These are phyloP conservation scores for Apostichopus japonicus DNA, from an alignment of 35 echinoderm and acorn worm species.

Conservation along the genomic window DNA sequence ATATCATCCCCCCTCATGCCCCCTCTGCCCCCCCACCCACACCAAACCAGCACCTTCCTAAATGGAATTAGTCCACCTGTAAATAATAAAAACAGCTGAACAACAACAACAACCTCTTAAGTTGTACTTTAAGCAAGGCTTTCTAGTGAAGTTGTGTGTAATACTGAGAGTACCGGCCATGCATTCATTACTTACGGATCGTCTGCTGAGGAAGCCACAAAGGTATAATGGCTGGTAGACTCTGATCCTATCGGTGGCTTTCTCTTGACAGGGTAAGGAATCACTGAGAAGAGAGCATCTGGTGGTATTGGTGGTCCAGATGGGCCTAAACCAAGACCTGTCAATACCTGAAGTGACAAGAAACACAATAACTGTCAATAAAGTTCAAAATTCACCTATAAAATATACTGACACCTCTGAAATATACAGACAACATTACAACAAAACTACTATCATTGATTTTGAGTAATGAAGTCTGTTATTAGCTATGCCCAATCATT, in stretches of 20 bases:
- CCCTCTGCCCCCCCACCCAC: neutral
- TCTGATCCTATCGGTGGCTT: conserved; percentile 86
- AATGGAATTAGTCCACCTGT: neutral
- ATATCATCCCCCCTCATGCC: neutral
- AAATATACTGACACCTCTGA: too few species aligned
- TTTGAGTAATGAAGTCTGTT: too few species aligned
- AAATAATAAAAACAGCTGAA: neutral
- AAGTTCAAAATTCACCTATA: too few species aligned
- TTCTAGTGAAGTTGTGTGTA: neutral
- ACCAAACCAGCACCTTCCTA: neutral
- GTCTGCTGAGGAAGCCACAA: conserved; percentile 93
- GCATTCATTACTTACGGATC: conserved; percentile 86
- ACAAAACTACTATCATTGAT: too few species aligned
- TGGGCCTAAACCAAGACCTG: conserved; percentile 90
- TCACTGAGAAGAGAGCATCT: conserved; percentile 85
- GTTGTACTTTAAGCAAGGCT: neutral
- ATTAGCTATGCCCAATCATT: too few species aligned
- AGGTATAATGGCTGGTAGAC: conserved; percentile 76
- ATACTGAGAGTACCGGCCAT: neutral
- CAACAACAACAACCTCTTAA: neutral
- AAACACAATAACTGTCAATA: neutral
- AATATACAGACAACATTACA: too few species aligned
- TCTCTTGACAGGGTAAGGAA: conserved; percentile 95
- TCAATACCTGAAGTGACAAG: conserved; percentile 61
- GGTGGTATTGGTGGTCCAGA: conserved; percentile 94